Evolutionary conservation across 2,113 vertebrate genomes (phyloP), one percentile per base, ranked within the genome.

Genomic region (Sylvicapra grimmia): DNA sequence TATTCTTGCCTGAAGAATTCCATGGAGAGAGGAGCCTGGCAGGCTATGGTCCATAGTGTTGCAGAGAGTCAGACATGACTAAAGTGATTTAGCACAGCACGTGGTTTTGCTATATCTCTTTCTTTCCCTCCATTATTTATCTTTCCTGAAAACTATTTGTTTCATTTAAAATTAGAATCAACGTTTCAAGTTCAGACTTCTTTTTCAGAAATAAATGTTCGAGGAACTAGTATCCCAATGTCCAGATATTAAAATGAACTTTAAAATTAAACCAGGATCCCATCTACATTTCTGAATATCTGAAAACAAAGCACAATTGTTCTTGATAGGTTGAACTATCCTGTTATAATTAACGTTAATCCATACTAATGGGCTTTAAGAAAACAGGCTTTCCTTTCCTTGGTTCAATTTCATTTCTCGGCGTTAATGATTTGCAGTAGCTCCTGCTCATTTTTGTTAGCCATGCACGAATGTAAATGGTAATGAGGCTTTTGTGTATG

Each of bases 331-430:
- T 96, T 94, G 68, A 89, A 2, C 0, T 96, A 94, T 87, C 88
- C 79, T 96, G 83, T 92, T 98, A 88, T 85, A 95, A 97, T 98
- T 97, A 98, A 90, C 58, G 80, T 97, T 97, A 96, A 97, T 98
- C 98, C 44, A 44, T 61, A 58, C 90, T 97, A 97, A 98, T 98
- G 97, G 80, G 51, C 80, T 98, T 91, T 36, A 93, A 94, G 61
- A 86, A 96, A 98, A 97, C n/a, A 75, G 85, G 40, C 44, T 98
- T 98, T 98, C 97, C 83, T 94, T 36, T 51, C 51, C 19, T 68
- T 36, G 2, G 72, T 97, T 98, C 90, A 0, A 3, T 98, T 98
- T 98, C 91, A 96, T 97, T 95, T 97, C 54, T 47, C 47, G 18
- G 21, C 79, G 96, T 97, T 97, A 98, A 92, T 98, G 98, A 97